Base-by-base conservation (phyloP, 2,797 vertebrate genomes). In the Macroramphosus scolopax region DNA sequence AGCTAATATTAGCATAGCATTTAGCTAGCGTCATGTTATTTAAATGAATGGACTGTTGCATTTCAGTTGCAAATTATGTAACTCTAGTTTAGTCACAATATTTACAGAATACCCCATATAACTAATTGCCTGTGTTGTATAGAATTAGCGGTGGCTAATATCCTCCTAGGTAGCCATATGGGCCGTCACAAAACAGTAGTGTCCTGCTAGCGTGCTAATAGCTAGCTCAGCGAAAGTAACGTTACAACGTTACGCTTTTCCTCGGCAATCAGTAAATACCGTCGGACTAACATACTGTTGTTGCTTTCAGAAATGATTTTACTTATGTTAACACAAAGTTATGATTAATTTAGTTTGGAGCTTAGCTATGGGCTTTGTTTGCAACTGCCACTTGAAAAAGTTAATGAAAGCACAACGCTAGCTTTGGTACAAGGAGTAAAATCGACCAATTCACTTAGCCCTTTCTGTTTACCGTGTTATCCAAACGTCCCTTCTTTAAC, bases 201-300 rank as follows among this genome's bases (percentile, higher is more conserved):
- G 12, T 24, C 18, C 41, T 56, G 78, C 77, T 83, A 84, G 45
- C 60, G 29, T 64, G 83, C 80, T 85, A 87, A 75, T 38, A 17
- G 43, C 3, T 56, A 57, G 68, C 66, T 26, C 20, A 38, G 36
- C 26, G 33, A 47, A 25, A 49, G 36, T n/a, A n/a, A n/a, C n/a
- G n/a, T n/a, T n/a, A n/a, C n/a, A n/a, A n/a, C n/a, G n/a, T n/a
- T n/a, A n/a, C n/a, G n/a, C n/a, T 41, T 41, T 54, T 33, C 30
- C 20, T 36, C 38, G 6, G 17, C 25, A 50, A 28, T 8, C 7
- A 7, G 13, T 36, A 25, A 3, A 10, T 15, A 12, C 41, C 57
- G 24, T 42, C 50, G 8, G 14, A 3, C 32, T 38, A 48, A 52
- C 17, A 12, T 20, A 0, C 4, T 4, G 11, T 25, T 39, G 1